Percentiles rank a stretch among this genome's conserved stretches.
These are phyloP conservation scores for Lethenteron camtschaticum DNA, from an alignment of 2,113 vertebrate genomes.

Conservation along the genomic window DNA sequence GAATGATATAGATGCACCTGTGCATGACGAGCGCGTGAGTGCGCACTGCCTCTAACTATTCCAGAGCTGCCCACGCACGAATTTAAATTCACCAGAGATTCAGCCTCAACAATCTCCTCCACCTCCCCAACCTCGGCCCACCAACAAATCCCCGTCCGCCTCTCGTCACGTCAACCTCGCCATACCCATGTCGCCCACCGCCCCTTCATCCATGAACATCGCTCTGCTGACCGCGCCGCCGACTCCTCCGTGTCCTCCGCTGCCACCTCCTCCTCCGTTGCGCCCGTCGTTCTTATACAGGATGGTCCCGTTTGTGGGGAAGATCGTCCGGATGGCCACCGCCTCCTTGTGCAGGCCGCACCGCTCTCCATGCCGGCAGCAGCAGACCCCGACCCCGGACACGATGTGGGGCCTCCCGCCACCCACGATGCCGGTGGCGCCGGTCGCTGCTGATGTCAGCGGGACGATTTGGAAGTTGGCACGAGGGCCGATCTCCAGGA, in stretches of 20 bases:
- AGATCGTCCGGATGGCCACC: conserved; percentile 72
- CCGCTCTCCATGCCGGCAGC: not conserved
- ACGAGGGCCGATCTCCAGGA: conserved; percentile 50
- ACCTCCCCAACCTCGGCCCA: conserved; percentile 1
- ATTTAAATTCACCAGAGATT: not conserved
- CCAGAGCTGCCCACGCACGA: not conserved
- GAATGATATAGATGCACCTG: no score
- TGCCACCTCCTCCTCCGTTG: conserved; percentile 43
- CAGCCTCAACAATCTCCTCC: conserved; percentile 3
- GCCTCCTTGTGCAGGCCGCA: conserved; percentile 33
- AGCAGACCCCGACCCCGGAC: no score
- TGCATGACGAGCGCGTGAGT: no score
- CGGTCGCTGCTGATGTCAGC: conserved; percentile 13
- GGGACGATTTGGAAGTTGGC: conserved; percentile 63
- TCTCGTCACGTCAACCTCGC: no score
- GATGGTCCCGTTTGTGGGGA: conserved; percentile 63
- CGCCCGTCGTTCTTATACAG: conserved; percentile 38
- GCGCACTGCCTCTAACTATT: not conserved
- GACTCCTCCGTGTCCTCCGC: conserved; percentile 58
- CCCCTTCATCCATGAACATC: conserved; percentile 45
- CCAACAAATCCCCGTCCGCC: not conserved
- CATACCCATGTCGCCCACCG: not conserved
- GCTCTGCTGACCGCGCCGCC: conserved; percentile 55
- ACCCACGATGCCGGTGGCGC: conserved; percentile 16
- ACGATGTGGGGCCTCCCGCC: conserved; percentile 23